Conservation (phyloP, 2,888 invertebrate species). For the Julus scanicus region DNA sequence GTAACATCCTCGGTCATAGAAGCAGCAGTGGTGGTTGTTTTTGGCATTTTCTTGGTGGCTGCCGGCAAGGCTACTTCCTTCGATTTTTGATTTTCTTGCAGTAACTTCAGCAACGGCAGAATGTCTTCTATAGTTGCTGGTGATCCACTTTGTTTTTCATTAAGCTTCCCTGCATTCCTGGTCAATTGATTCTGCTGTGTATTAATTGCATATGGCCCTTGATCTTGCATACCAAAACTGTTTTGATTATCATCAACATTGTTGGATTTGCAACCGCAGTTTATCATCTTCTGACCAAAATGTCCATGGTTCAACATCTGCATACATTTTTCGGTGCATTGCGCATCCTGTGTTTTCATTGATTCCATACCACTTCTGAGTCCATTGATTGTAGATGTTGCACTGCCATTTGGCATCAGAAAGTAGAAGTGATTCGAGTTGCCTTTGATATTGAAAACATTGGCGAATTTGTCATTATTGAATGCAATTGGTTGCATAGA, state of each 20-base stretch:
- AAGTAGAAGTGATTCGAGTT: slow-evolving; percentile 13
- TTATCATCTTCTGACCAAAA: background rate
- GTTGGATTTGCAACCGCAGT: background rate
- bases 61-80: background rate
- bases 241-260: background rate
- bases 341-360: background rate
- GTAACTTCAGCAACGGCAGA: slow-evolving; percentile 4
- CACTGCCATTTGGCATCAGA: background rate
- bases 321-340: background rate
- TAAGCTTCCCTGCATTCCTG: background rate
- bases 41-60: background rate
- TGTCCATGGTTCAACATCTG: background rate
- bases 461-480: background rate
- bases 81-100: background rate
- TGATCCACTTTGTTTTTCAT: no score
- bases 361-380: background rate
- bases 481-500: background rate
- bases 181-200: background rate
- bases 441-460: background rate
- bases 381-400: background rate
- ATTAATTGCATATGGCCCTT: background rate
- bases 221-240: background rate
- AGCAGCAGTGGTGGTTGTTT: background rate
- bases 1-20: background rate
- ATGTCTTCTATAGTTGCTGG: background rate